Evolutionary conservation across 2,888 invertebrate species (phyloP).

Genomic region (Pollenia amentaria): DNA sequence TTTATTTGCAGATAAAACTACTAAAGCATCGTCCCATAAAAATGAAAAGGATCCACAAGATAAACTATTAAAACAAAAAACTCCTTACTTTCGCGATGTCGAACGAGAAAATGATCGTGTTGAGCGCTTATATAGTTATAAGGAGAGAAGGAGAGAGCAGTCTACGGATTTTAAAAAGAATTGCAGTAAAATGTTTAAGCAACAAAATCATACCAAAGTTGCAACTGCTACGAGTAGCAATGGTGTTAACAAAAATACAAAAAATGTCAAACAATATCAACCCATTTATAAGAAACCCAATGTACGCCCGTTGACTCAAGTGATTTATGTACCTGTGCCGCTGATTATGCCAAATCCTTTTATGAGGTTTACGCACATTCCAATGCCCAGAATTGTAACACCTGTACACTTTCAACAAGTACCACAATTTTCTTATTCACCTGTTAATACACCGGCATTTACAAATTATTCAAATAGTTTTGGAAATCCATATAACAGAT

Average conservation of each 20-base stretch:
- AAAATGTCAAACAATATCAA: background rate
- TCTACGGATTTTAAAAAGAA: background rate
- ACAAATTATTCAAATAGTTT: background rate
- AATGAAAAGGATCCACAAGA: background rate
- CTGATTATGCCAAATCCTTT: conserved; percentile 35
- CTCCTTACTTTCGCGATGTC: conserved; percentile 43
- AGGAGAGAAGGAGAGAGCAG: background rate
- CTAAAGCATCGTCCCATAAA: background rate
- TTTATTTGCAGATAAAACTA: conserved; percentile 27
- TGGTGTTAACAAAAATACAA: background rate
- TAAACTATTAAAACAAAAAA: background rate
- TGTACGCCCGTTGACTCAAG: background rate
- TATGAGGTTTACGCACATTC: conserved; percentile 1
- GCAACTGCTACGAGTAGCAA: background rate
- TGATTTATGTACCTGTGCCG: conserved; percentile 41
- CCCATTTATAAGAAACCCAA: background rate
- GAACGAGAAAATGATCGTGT: conserved; percentile 56
- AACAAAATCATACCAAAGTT: background rate
- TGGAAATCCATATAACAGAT: background rate
- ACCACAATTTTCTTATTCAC: background rate
- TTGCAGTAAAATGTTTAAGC: background rate
- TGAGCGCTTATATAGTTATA: conserved; percentile 4
- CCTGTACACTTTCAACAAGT: background rate
- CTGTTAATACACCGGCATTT: background rate
- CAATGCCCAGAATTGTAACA: conserved; percentile 1